Base-by-base conservation (phyloP, 2,797 vertebrate genomes). In the Melanotaenia maccullochi region DNA sequence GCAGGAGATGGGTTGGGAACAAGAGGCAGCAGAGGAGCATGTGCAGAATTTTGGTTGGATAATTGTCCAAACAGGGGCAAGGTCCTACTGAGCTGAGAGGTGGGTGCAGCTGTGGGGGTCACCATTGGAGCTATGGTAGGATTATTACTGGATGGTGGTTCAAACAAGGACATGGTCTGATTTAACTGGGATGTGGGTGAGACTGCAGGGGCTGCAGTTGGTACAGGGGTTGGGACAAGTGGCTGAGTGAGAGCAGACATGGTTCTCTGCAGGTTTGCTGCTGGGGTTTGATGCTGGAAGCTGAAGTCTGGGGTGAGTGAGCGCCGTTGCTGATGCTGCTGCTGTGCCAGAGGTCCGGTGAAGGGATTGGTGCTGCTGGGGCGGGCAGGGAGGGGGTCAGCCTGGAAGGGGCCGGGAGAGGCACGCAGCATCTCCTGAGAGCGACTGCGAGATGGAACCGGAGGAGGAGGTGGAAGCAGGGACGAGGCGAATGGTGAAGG, bases 321-420 rank as follows among this genome's bases (percentile, higher is more conserved):
- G 86, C 94, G 94, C 12, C 85, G 95, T 1, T 95, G 95, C 62
- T 96, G 74, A 83, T 89, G 87, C 75, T 83, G 83, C 67, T 86
- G 82, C 61, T 86, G 69, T 1, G 38, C 69, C 78, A 89, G 62
- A 11, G 89, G 74, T 66, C 94, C 93, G 0, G 91, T 89, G 88
- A 96, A 96, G 55, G 88, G 83, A 92, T 96, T 97, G 78, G 95
- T 94, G 90, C 92, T 93, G 84, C 25, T 93, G 42, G 93, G 92
- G 51, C 92, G 89, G 9, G 85, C 93, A 55, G 40, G 93, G 60
- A 91, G 95, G 79, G 83, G 81, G 35, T 94, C 94, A 0, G 62
- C 54, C 22, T 81, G 83, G 79, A 96, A 94, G 0, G 93, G 93
- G 79, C 94, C 93, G 0, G 95, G 94, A 68, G 95, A 97, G 69